Evolutionary conservation across 2,113 vertebrate genomes (phyloP).

Genomic region (Brachyistius frenatus): DNA sequence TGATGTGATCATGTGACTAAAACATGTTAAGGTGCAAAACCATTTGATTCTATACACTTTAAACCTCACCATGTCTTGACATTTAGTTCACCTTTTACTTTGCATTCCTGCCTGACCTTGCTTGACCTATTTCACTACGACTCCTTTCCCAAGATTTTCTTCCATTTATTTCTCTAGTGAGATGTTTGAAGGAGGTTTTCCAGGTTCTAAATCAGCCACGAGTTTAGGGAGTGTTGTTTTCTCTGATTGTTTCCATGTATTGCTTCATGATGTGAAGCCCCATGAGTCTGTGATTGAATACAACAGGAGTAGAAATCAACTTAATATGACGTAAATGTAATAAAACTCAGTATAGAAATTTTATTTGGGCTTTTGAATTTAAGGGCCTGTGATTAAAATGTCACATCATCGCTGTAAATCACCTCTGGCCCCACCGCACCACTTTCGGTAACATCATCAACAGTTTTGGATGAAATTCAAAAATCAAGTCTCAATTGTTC

Average conservation of each 20-base stretch:
- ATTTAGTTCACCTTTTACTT: too few species aligned
- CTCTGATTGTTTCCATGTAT: slow-evolving; percentile 21
- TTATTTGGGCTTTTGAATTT: slow-evolving; percentile 1
- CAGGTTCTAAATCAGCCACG: slow-evolving; percentile 6
- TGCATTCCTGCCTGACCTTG: not conserved
- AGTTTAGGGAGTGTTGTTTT: slow-evolving; percentile 13
- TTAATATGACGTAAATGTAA: slow-evolving; percentile 29
- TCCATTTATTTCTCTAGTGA: not conserved
- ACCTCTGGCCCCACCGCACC: not conserved
- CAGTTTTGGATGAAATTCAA: slow-evolving; percentile 1
- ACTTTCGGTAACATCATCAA: not conserved
- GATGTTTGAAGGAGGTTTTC: slow-evolving; percentile 10
- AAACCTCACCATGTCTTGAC: not conserved
- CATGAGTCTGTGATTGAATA: not conserved
- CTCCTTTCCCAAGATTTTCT: not conserved
- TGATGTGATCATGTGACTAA: not conserved
- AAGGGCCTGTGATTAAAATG: slow-evolving; percentile 27
- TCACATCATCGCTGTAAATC: slow-evolving; percentile 12
- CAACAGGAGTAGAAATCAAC: slow-evolving; percentile 18
- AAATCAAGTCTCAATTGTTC: slow-evolving; percentile 16
- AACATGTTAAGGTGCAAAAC: slow-evolving; percentile 1
- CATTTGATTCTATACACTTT: not conserved
- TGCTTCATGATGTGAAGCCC: slow-evolving; percentile 12
- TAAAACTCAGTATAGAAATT: slow-evolving; percentile 6
- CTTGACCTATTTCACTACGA: not conserved